phyloP scores from a whole-genome alignment of 2,797 vertebrate species.

The Onychomys torridus region DNA sequence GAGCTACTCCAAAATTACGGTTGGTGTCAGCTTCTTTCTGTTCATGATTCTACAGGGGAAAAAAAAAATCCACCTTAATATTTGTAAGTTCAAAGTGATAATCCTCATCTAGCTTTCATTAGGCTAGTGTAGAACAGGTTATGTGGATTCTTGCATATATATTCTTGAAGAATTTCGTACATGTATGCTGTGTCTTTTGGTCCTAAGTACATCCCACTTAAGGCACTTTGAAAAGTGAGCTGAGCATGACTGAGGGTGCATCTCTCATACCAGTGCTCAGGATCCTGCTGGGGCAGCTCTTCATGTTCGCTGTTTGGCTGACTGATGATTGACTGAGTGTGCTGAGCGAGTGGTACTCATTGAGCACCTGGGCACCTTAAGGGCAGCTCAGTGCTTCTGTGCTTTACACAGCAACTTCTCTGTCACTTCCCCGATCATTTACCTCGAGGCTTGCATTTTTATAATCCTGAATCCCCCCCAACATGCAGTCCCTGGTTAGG shows the following conservation, averaged over 20 bases:
- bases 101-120: background rate
- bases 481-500: background rate
- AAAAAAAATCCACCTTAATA: background rate
- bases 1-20: constrained; percentile 96
- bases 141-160: background rate
- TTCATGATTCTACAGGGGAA: background rate
- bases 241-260: background rate
- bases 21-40: constrained; percentile 82
- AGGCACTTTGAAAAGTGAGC: constrained; percentile 12
- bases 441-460: background rate
- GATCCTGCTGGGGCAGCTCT: constrained; percentile 45
- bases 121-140: background rate
- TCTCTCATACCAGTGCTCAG: constrained; percentile 5
- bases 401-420: constrained; percentile 43
- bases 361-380: background rate
- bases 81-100: background rate
- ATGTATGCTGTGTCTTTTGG: background rate
- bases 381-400: background rate
- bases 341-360: constrained; percentile 8
- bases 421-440: background rate
- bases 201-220: background rate
- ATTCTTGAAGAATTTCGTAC: background rate
- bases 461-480: background rate
- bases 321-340: constrained; percentile 21
- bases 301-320: constrained; percentile 48